These are phyloP conservation scores for Listrodromus nycthemerus DNA, from an alignment of 2,888 invertebrate genomes.

Conservation along the genomic window DNA sequence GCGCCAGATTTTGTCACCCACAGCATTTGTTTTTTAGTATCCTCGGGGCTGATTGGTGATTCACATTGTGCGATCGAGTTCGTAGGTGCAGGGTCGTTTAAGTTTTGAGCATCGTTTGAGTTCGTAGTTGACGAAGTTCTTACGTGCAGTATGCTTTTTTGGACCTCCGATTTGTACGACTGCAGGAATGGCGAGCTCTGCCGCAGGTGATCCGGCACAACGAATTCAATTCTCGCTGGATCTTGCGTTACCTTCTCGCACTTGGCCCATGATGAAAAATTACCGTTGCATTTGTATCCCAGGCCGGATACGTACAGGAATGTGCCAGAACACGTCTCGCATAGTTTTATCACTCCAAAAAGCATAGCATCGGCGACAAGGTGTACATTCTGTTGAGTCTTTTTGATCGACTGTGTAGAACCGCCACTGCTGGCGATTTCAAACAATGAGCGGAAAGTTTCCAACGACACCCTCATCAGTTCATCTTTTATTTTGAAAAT, in stretches of 20 bases:
- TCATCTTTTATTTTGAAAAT: too few relatives aligned
- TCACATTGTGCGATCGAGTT: too few relatives aligned
- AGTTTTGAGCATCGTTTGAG: neutral
- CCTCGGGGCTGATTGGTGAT: neutral
- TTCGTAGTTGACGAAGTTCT: constrained; percentile 83
- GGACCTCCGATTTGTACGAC: constrained; percentile 87
- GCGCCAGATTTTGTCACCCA: constrained; percentile 93
- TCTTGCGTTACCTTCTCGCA: constrained; percentile 90
- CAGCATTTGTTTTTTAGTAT: constrained; percentile 84
- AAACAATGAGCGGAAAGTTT: too few relatives aligned
- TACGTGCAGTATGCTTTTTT: constrained; percentile 86
- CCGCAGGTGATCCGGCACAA: constrained; percentile 88
- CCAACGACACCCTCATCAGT: too few relatives aligned
- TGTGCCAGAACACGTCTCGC: constrained; percentile 92
- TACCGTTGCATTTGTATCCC: constrained; percentile 94
- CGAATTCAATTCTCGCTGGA: constrained; percentile 90
- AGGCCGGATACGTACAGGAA: constrained; percentile 88
- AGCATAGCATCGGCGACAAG: constrained; percentile 92
- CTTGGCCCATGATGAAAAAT: constrained; percentile 95
- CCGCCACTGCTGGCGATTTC: too few relatives aligned
- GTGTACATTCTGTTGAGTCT: too few relatives aligned
- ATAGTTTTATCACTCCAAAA: constrained; percentile 93
- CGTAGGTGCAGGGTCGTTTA: too few relatives aligned
- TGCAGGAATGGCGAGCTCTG: constrained; percentile 86
- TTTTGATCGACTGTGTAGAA: too few relatives aligned